Evolutionary conservation across 2,888 invertebrate species (phyloP).

Genomic region (Callinectes sapidus): DNA sequence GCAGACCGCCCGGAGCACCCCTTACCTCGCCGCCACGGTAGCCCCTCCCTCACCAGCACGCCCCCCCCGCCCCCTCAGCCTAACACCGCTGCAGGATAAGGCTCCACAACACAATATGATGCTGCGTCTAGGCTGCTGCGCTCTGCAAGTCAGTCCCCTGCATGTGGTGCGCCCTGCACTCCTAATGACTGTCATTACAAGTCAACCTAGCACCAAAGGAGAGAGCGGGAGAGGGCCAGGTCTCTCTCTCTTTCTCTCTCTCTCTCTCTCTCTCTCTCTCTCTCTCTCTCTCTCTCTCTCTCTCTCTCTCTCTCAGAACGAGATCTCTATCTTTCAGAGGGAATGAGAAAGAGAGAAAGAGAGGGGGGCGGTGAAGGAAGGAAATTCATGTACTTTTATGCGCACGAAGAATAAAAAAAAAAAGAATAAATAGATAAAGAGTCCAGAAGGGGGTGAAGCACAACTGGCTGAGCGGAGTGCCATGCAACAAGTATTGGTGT

Average conservation of each 20-base stretch:
- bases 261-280: constrained; percentile 46
- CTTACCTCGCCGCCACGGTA: constrained; percentile 44
- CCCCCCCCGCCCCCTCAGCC: constrained; percentile 25
- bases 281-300: constrained; percentile 29
- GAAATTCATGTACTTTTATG: neutral
- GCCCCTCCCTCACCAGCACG: constrained; percentile 35
- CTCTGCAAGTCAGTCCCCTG: neutral
- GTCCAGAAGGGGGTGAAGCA: neutral
- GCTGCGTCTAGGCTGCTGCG: neutral
- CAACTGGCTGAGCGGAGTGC: neutral
- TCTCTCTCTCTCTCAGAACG: neutral
- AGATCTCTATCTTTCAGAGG: neutral
- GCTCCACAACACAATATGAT: neutral
- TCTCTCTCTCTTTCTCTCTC: constrained; percentile 5
- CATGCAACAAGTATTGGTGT: constrained; percentile 8
- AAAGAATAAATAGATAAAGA: neutral
- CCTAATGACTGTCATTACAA: neutral
- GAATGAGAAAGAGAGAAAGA: constrained; percentile 10
- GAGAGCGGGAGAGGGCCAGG: neutral
- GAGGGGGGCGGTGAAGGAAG: neutral
- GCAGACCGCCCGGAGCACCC: constrained; percentile 41
- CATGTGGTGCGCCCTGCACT: neutral
- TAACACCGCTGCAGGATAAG: constrained; percentile 10
- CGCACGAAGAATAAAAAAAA: neutral
- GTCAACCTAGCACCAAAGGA: neutral